phyloP scores from a whole-genome alignment of 2,797 vertebrate genomes.

The Squalus acanthias region DNA sequence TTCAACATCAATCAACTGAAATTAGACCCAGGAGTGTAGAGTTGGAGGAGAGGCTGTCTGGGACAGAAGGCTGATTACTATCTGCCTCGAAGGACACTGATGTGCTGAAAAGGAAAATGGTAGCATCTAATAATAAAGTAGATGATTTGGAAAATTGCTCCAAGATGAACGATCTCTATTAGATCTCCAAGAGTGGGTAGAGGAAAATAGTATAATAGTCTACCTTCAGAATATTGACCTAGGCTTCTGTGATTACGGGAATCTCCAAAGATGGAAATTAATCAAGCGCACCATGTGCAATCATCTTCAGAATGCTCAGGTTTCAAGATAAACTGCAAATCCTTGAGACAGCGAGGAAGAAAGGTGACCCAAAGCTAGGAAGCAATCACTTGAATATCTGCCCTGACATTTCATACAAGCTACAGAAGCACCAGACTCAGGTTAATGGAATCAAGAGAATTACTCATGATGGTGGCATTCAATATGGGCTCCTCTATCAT shows the following conservation, averaged over 20 bases:
- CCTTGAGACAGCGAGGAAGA: neutral
- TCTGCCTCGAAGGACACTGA: neutral
- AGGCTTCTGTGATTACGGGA: neutral
- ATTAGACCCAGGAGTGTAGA: neutral
- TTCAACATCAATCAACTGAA: slow-evolving; percentile 34
- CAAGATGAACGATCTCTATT: neutral
- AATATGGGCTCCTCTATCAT: neutral
- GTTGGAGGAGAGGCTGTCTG: neutral
- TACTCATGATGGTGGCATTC: neutral
- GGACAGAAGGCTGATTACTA: neutral
- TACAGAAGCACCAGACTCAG: neutral
- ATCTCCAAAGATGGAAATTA: neutral
- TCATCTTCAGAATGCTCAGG: neutral
- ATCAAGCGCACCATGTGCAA: too few relatives aligned
- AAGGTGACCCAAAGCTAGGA: neutral
- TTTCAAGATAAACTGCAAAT: neutral
- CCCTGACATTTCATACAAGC: neutral
- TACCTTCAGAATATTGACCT: neutral
- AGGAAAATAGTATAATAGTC: neutral
- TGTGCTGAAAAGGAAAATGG: neutral
- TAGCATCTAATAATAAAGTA: neutral
- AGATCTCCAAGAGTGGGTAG: neutral
- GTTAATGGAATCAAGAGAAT: neutral
- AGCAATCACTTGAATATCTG: neutral
- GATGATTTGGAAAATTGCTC: neutral